These are phyloP conservation scores for Falcunculus frontatus DNA, from an alignment of 2,113 vertebrate genomes.

Conservation along the genomic window DNA sequence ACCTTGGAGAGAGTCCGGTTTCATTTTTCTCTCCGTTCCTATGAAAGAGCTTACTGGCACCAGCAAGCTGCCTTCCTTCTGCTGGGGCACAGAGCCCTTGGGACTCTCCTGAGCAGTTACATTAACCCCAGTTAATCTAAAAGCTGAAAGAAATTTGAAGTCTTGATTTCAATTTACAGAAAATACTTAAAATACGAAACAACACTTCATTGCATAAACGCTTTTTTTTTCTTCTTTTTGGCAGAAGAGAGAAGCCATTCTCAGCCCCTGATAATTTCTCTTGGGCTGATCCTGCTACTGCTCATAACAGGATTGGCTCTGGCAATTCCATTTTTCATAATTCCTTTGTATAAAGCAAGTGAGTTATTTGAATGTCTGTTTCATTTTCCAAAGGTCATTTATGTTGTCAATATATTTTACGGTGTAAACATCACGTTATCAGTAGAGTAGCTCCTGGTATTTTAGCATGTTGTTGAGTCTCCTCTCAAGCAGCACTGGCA, in stretches of 20 bases:
- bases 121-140: neutral
- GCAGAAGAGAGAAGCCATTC: conserved; percentile 1
- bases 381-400: neutral
- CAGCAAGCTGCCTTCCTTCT: neutral
- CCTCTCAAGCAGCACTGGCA: neutral
- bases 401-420: neutral
- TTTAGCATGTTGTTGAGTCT: neutral
- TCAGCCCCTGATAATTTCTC: neutral
- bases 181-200: neutral
- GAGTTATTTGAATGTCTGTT: conserved; percentile 19
- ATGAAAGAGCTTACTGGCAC: neutral
- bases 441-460: neutral
- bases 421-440: neutral
- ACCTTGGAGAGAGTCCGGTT: neutral
- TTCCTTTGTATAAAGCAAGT: conserved; percentile 68
- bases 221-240: neutral
- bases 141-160: neutral
- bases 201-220: neutral
- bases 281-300: conserved; percentile 37
- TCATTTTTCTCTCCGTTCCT: neutral
- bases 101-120: neutral
- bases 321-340: conserved; percentile 29
- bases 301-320: neutral
- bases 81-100: neutral
- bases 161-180: neutral